Evolutionary conservation across 2,113 vertebrate genomes (phyloP).

Genomic region (Macroglossus sobrinus): DNA sequence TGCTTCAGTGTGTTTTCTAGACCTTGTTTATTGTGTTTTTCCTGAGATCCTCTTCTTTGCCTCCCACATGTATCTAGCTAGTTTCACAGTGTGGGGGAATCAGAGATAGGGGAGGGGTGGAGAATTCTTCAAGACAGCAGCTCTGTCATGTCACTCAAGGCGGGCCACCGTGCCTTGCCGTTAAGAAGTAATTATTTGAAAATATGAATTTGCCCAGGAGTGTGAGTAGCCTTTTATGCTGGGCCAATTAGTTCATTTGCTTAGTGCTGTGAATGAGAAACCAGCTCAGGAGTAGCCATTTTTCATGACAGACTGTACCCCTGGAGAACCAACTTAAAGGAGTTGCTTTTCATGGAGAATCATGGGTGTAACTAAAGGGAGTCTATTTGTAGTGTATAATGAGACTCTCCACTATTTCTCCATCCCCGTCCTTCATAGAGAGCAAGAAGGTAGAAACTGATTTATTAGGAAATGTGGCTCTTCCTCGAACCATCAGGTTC

Average conservation of each 20-base stretch:
- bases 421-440: background rate
- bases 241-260: background rate
- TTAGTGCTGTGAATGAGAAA: background rate
- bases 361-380: background rate
- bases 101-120: background rate
- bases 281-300: background rate
- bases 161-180: background rate
- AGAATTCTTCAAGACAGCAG: background rate
- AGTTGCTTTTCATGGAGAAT: background rate
- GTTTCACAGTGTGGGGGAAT: background rate
- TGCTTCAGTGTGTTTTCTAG: constrained; percentile 51
- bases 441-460: background rate
- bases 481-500: background rate
- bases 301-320: background rate
- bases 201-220: background rate
- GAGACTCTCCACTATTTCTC: background rate
- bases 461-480: background rate
- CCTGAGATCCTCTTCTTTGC: background rate
- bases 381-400: background rate
- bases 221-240: background rate
- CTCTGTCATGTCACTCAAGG: background rate
- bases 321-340: background rate
- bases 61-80: background rate
- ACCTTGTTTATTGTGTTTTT: constrained; percentile 25
- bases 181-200: background rate